Evolutionary conservation across 2,797 vertebrate species (phyloP), one percentile per base, ranked within the genome.

Genomic region (Miichthys miiuy): DNA sequence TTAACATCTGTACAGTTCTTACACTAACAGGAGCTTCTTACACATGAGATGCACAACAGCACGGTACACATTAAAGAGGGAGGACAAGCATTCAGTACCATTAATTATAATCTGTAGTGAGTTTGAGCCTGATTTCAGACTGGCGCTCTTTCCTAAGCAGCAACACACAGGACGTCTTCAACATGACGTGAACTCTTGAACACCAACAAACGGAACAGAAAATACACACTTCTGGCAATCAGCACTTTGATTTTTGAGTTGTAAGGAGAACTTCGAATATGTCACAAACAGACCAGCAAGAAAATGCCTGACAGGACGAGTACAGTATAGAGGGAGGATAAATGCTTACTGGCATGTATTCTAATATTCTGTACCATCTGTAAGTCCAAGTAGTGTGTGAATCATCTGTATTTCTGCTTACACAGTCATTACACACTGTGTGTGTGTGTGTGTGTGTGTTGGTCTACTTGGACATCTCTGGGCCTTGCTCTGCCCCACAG

Each of bases 401-500:
- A 55, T 52, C 25, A 51, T 77, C 16, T 0, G 0, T 41, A 60
- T 54, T 58, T 62, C 51, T 57, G 60, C 54, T 75, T 30, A 57
- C 46, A 66, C 18, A 17, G n/a, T 30, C 38, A 61, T 25, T 66
- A 11, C 18, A 21, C 46, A 42, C n/a, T 51, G 25, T 13, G 44
- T 14, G 56, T 42, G 34, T 65, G 34, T 51, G 69, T 65, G 60
- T 61, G 51, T 65, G 56, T 61, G 69, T 44, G 60, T 64, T 54
- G 64, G 48, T 66, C 65, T 68, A 51, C 76, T 65, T n/a, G 16
- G 65, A 77, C 61, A 57, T 83, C 47, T 58, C 74, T 58, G 68
- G 72, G 75, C 64, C 55, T 62, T 21, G 4, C 69, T 74, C 62
- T 50, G 70, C 72, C n/a, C 34, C 17, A 57, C 82, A 82, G 79